Percentiles rank a stretch among this genome's conserved stretches.
Evolutionary conservation across 2,113 vertebrate species (phyloP).

Genomic region (Regulus satrapa): DNA sequence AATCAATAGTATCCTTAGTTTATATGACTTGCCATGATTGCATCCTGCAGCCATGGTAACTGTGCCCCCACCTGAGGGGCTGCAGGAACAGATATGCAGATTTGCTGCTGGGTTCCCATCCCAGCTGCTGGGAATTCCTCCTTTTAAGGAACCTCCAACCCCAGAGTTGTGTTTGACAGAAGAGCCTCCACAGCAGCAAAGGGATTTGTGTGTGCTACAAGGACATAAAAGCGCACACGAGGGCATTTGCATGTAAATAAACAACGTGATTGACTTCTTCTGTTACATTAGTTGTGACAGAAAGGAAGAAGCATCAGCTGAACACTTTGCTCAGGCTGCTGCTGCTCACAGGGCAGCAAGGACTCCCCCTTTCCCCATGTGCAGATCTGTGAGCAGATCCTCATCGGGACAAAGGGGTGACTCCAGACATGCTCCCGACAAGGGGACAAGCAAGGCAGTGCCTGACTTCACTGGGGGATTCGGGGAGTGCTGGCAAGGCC

Average conservation of each 20-base stretch:
- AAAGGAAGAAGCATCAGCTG: background rate
- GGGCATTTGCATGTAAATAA: background rate
- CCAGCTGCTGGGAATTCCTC: background rate
- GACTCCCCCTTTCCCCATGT: rapidly evolving
- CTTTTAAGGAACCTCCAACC: background rate
- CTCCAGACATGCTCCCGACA: background rate
- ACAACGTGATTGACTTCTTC: background rate
- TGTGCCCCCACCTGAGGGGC: background rate
- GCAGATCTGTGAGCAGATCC: background rate
- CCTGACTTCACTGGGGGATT: too few relatives aligned
- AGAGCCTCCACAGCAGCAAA: background rate
- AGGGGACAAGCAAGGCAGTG: background rate
- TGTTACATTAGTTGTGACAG: background rate
- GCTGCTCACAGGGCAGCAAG: rapidly evolving
- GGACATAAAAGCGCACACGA: background rate
- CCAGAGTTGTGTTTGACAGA: background rate
- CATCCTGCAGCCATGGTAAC: conserved; percentile 33
- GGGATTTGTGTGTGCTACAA: rapidly evolving
- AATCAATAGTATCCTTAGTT: conserved; percentile 6
- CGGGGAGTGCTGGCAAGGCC: background rate
- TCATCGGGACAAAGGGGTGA: rapidly evolving
- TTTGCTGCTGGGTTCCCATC: background rate
- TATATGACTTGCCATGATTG: background rate
- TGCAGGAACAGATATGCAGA: background rate
- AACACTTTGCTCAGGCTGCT: background rate